Conservation (phyloP, 2,888 invertebrate species). For the Meiosimyza decipiens region DNA sequence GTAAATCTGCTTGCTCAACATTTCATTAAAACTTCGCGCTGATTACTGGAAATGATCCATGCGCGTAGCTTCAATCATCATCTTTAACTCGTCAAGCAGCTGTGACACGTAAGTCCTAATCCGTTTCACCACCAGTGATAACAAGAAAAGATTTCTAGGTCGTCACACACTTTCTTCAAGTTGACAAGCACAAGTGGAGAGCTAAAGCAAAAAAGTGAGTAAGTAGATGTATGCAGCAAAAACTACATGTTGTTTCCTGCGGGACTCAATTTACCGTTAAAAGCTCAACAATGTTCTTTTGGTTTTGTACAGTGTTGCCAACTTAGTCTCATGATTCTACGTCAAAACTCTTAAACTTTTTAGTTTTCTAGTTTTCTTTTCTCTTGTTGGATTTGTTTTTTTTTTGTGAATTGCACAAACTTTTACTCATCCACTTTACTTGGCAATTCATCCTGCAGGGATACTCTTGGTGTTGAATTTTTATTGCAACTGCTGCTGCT, state of each 20-base stretch:
- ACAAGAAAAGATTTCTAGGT: background rate
- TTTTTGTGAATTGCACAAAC: constrained; percentile 9
- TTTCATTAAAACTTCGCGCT: too few relatives aligned
- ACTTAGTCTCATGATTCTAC: background rate
- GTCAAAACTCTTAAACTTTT: background rate
- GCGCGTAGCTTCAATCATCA: constrained; percentile 19
- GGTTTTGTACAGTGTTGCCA: constrained; percentile 15
- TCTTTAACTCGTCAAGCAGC: constrained; percentile 21
- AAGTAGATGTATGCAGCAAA: background rate
- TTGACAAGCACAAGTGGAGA: background rate
- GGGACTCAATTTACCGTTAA: constrained; percentile 36
- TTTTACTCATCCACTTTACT: constrained; percentile 21
- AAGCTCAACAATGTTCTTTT: constrained; percentile 25
- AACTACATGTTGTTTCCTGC: constrained; percentile 5
- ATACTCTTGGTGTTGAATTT: background rate
- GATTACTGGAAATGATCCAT: background rate
- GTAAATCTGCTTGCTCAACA: too few relatives aligned
- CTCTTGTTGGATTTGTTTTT: background rate
- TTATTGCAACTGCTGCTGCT: too few relatives aligned
- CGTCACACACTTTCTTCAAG: constrained; percentile 16
- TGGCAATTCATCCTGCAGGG: constrained; percentile 26
- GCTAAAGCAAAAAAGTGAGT: too few relatives aligned
- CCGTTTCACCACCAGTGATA: background rate
- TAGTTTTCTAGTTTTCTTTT: background rate
- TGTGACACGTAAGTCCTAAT: background rate